phyloP scores from a whole-genome alignment of 2,797 vertebrate genomes.

The Sphaeramia orbicularis region DNA sequence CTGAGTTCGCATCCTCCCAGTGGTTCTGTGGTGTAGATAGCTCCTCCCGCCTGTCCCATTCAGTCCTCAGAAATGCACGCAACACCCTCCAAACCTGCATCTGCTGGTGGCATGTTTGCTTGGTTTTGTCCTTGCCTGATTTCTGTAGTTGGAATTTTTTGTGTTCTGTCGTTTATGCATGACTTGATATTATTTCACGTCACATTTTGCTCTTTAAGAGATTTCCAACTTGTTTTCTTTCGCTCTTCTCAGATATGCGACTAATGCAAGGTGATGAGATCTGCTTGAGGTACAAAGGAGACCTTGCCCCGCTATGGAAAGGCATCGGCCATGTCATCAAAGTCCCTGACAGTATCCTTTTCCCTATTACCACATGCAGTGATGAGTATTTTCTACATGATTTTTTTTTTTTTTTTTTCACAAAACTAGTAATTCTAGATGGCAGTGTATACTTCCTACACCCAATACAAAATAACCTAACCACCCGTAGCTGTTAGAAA shows the following conservation, averaged over 20 bases:
- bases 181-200: conserved; percentile 40
- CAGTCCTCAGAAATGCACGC: conserved; percentile 66
- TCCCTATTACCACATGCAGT: neutral
- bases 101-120: conserved; percentile 65
- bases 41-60: conserved; percentile 59
- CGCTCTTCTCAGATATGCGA: conserved; percentile 90
- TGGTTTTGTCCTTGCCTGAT: conserved; percentile 34
- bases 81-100: conserved; percentile 69
- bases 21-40: conserved; percentile 75
- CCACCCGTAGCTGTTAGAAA: neutral
- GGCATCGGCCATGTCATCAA: conserved; percentile 99
- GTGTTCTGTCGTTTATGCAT: conserved; percentile 27
- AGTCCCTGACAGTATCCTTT: conserved; percentile 99
- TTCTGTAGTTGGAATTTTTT: conserved; percentile 22
- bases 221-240: conserved; percentile 17
- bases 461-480: neutral
- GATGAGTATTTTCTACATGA: neutral
- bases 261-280: conserved; percentile 99
- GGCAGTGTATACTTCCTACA: neutral
- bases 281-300: conserved; percentile 97
- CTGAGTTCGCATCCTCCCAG: conserved; percentile 61
- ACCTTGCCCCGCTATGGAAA: conserved; percentile 96
- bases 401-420: neutral
- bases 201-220: neutral
- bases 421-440: neutral